Percentiles rank a stretch among this genome's conserved stretches.
phyloP scores from a whole-genome alignment of 2,113 vertebrate species.

The Rostratula benghalensis region DNA sequence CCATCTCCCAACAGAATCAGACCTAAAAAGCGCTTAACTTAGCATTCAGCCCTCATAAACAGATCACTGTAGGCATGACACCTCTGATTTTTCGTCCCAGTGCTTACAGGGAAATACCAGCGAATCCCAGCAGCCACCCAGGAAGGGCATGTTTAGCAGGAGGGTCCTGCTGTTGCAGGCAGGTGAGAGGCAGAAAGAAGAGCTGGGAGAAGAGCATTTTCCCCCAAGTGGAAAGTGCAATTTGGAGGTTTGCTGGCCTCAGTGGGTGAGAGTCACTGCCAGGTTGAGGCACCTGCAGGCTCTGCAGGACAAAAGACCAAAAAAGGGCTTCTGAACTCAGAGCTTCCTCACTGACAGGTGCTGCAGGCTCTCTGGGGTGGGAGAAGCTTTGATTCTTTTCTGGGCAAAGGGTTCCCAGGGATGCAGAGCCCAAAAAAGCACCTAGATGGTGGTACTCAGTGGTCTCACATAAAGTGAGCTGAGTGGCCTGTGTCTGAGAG shows the following conservation, averaged over 20 bases:
- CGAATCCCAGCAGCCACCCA: background rate
- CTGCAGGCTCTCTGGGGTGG: background rate
- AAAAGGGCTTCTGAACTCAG: background rate
- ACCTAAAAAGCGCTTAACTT: background rate
- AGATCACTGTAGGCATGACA: background rate
- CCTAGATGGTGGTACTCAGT: background rate
- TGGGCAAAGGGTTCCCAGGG: background rate
- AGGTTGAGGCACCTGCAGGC: too few species aligned
- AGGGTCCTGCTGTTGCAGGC: background rate
- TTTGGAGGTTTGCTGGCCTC: too few species aligned
- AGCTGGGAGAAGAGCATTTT: too few species aligned
- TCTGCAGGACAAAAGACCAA: background rate
- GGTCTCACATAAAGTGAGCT: fast-evolving
- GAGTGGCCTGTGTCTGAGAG: too few species aligned
- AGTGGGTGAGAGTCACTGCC: too few species aligned
- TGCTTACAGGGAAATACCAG: background rate
- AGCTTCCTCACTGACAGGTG: fast-evolving
- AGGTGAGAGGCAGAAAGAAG: too few species aligned
- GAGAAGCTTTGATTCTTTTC: background rate
- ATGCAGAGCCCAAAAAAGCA: background rate
- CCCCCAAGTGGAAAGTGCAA: too few species aligned
- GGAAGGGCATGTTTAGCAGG: background rate
- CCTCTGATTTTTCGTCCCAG: background rate
- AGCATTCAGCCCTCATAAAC: background rate
- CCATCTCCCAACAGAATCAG: background rate